phyloP scores from a whole-genome alignment of 1,140 invertebrate species.

The Dreissena polymorpha region DNA sequence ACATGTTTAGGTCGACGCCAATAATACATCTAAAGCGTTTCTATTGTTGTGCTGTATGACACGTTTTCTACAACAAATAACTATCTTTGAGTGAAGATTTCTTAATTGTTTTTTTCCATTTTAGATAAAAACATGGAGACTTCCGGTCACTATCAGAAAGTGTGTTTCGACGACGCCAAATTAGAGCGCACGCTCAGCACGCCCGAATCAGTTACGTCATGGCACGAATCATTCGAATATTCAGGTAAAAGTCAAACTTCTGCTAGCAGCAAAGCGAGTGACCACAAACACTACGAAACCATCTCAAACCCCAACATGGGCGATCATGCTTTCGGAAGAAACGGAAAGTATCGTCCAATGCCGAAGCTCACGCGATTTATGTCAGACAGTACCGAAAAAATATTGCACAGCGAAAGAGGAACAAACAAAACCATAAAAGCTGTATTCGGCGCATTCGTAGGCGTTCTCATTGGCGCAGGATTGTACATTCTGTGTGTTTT shows the following conservation, averaged over 20 bases:
- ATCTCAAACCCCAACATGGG: too few relatives aligned
- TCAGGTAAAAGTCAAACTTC: background rate
- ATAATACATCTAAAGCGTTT: too few relatives aligned
- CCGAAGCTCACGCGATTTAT: too few relatives aligned
- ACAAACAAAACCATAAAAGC: constrained; percentile 26
- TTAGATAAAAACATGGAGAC: too few relatives aligned
- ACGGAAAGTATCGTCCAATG: background rate
- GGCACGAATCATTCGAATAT: constrained; percentile 34
- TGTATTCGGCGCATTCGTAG: constrained; percentile 15
- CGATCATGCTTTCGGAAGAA: too few relatives aligned
- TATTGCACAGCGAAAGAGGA: constrained; percentile 9
- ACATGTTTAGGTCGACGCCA: too few relatives aligned
- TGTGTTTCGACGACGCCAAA: constrained; percentile 16
- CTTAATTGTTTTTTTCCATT: too few relatives aligned
- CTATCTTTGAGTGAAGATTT: too few relatives aligned
- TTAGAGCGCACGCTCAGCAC: constrained; percentile 34
- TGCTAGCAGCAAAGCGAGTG: background rate
- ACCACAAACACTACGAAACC: background rate
- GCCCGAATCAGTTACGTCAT: background rate
- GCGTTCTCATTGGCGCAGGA: constrained; percentile 11
- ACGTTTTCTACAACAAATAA: too few relatives aligned
- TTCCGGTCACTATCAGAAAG: background rate
- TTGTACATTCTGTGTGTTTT: constrained; percentile 17
- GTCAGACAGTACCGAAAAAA: constrained; percentile 41
- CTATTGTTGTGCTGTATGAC: too few relatives aligned